phyloP scores from a whole-genome alignment of 2,113 vertebrate genomes.

The crab-eating macaque (Macaca fascicularis) region T2T-MFA8v1.1 NC_088389.1:13978501-13979000 shows the following conservation, averaged over 20 bases:
- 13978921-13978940: not conserved
- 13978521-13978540: no score
- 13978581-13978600: no score
- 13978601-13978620: no score
- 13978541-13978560: no score
- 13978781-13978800: not conserved
- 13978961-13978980: not conserved
- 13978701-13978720: no score
- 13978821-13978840: not conserved
- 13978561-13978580: no score
- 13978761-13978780: not conserved
- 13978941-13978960: not conserved
- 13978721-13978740: no score
- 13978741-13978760: not conserved
- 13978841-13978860: not conserved
- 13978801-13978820: not conserved
- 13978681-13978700: no score
- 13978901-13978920: not conserved
- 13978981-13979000: not conserved
- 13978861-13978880: not conserved
- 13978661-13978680: no score
- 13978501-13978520: not conserved
- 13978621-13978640: no score
- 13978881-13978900: not conserved
- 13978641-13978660: not conserved